Evolutionary conservation across 2,888 invertebrate species (phyloP), one percentile per base, ranked within the genome.

Genomic region (Philopedon plagiatum): DNA sequence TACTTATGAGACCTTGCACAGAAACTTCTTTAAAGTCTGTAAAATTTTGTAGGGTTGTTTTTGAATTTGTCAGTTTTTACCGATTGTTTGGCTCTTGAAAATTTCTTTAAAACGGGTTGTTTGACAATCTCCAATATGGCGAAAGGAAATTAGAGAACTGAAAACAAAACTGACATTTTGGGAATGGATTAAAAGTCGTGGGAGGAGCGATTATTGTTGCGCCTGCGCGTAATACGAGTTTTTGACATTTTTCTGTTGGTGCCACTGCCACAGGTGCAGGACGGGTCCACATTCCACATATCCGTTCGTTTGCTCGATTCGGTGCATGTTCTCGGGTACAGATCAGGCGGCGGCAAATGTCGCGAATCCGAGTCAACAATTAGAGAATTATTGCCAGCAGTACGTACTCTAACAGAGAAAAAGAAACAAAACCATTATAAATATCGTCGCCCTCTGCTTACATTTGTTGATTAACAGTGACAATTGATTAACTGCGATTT

Each of bases 111-210:
- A 56, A 29, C 34, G 26, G 69, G 75, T 51, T 58, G 32, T 51
- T 66, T 69, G 71, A 64, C 63, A 70, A 74, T 71, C 56, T 77
- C 78, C 84, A 84, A 84, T 82, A 84, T 84, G 84, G 84, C 84
- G 84, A 80, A 78, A 74, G 65, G 76, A 80, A 80, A 79, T 80
- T 73, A 71, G 78, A 81, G 80, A 80, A 79, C 71, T 58, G 62
- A 64, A 73, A 58, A 71, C 65, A 66, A 63, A 65, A 58, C 72
- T 80, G 80, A 81, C 81, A 82, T 82, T 81, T 82, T 80, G 76
- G 71, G 73, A 74, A 75, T 75, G 71, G 63, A 67, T 29, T 39
- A 41, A 21, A 56, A 29, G 15, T 19, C 26, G 41, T 15, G 51
- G 60, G 19, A 46, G 62, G 41, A 19, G 62, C 1, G 15, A 34